Evolutionary conservation across 2,797 vertebrate genomes (phyloP).

Genomic region (Tamandua tetradactyla): DNA sequence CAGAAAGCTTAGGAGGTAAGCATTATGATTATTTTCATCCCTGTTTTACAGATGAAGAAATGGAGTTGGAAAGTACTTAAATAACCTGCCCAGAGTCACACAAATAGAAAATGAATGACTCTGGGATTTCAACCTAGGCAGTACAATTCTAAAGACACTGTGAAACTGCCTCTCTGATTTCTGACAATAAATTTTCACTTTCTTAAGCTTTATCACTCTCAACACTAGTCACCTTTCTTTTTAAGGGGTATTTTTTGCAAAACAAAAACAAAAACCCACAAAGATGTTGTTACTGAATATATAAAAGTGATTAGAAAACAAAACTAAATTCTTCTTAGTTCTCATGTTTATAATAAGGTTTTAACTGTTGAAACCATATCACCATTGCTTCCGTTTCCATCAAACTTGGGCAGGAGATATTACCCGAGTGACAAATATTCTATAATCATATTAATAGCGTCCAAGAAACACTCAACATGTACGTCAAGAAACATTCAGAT

Average conservation of each 20-base stretch:
- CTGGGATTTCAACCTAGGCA: slow-evolving; percentile 18
- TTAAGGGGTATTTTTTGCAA: not conserved
- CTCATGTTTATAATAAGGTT: slow-evolving; percentile 13
- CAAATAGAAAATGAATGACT: slow-evolving; percentile 28
- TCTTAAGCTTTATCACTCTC: slow-evolving; percentile 18
- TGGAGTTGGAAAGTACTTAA: slow-evolving; percentile 33
- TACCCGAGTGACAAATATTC: slow-evolving; percentile 23
- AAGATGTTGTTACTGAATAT: not conserved
- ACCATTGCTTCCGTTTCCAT: not conserved
- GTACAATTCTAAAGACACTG: not conserved
- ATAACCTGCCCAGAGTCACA: not conserved
- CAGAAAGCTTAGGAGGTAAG: slow-evolving; percentile 8
- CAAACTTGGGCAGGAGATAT: not conserved
- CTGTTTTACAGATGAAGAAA: not conserved
- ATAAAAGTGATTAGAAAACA: slow-evolving; percentile 14
- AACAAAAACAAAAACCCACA: too few species aligned
- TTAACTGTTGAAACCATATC: not conserved
- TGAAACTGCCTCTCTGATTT: not conserved
- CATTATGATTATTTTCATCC: not conserved
- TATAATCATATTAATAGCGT: slow-evolving; percentile 20
- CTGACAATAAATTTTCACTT: not conserved
- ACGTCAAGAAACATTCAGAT: slow-evolving; percentile 31
- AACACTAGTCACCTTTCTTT: not conserved
- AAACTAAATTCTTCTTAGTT: not conserved
- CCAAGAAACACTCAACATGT: slow-evolving; percentile 34